Percentiles rank a stretch among this genome's conserved stretches.
Evolutionary conservation across 2,888 invertebrate species (phyloP).

Genomic region (Homarus gammarus): DNA sequence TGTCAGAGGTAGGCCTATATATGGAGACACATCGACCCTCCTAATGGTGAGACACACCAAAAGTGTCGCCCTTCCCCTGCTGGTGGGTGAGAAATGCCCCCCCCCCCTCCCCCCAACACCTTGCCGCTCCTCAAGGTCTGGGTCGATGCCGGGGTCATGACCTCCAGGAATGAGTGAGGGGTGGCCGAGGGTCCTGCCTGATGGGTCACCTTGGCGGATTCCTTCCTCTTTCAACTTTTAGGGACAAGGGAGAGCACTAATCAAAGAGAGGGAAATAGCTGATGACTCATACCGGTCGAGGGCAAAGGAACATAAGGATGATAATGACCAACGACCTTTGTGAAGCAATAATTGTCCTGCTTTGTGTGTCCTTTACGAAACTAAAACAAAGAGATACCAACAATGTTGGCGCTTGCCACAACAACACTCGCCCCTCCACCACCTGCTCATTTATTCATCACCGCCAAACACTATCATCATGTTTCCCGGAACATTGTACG

Average conservation of each 20-base stretch:
- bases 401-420: constrained; percentile 3
- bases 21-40: background rate
- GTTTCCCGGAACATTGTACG: constrained; percentile 20
- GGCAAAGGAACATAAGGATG: background rate
- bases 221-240: constrained; percentile 19
- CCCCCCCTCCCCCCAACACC: background rate
- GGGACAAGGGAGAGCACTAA: background rate
- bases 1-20: background rate
- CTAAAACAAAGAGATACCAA: too few species aligned
- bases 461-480: too few species aligned
- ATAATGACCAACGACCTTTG: too few species aligned
- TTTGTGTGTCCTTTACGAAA: too few species aligned
- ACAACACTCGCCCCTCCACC: background rate
- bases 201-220: constrained; percentile 46
- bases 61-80: background rate
- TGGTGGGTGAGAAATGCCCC: background rate
- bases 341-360: too few species aligned
- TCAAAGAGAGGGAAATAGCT: background rate
- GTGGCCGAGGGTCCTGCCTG: background rate
- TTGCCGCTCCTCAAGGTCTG: constrained; percentile 19
- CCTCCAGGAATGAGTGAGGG: constrained; percentile 42
- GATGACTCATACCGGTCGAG: background rate
- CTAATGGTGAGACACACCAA: background rate
- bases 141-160: constrained; percentile 55
- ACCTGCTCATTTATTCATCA: background rate